Base-by-base conservation (phyloP, 2,113 vertebrate genomes). In the Cichladusa arquata region DNA sequence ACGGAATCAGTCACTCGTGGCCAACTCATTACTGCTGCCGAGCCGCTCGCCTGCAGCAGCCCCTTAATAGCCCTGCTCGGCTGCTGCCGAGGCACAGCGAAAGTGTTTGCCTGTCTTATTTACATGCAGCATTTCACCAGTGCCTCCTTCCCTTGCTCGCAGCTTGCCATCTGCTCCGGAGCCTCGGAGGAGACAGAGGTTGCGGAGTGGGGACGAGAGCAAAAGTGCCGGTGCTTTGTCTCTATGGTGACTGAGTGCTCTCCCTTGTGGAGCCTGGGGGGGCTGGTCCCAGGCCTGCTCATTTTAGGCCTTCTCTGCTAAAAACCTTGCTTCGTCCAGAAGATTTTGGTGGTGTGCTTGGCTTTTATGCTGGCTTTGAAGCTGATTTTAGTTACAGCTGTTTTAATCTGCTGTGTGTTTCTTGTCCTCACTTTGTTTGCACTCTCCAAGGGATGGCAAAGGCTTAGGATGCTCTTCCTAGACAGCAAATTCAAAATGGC, bases 91-190 rank as follows among this genome's bases (percentile, higher is more conserved):
- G 78, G 71, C 93, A 61, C 86, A 38, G 61, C 81, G 62, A 54
- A 91, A 96, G 92, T 74, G 77, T 85, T 90, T 65, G 91, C 73
- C 89, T 60, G 86, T 16, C 85, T 95, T 95, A 96, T 94, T 95
- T 96, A 93, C 91, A 97, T 95, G 82, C 85, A 58, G 95, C 85
- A 36, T 96, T 82, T 93, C 91, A 89, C 81, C 92, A 84, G 83
- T 87, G 62, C 69, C 91, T 84, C 76, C 57, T 86, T 92, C 28
- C 64, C 56, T 61, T 3, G 38, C 87, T 96, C 65, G 10, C 90
- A 81, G 93, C 94, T 84, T 94, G 78, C 95, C 92, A 86, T 95
- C 92, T 94, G 92, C 88, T 89, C 73, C 2, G 0, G 65, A 87
- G 90, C 92, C 87, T 93, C 51, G 0, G 34, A 86, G 88, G 96